Conservation (phyloP, 2,888 invertebrate genomes). For the Apodemia duryi region DNA sequence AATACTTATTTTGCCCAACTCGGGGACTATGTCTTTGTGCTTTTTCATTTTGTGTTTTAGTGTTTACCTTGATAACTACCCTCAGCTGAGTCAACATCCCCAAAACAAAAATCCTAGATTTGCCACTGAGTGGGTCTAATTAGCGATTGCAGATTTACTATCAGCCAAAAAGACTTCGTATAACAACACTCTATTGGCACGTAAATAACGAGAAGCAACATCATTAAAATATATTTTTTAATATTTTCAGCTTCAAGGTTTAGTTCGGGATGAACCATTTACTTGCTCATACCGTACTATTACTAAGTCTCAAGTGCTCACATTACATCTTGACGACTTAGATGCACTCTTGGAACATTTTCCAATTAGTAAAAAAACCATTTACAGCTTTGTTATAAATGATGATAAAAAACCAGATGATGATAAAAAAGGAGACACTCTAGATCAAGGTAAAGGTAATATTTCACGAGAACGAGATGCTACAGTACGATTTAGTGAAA, state of each 20-base stretch:
- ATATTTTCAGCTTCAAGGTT: constrained; percentile 51
- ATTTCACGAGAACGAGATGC: neutral
- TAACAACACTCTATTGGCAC: no score
- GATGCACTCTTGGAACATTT: constrained; percentile 53
- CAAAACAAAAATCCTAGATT: no score
- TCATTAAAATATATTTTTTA: neutral
- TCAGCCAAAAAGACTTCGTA: no score
- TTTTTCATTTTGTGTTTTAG: no score
- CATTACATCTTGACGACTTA: constrained; percentile 52
- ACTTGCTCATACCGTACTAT: constrained; percentile 49
- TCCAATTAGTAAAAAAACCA: constrained; percentile 44
- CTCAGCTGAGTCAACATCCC: no score
- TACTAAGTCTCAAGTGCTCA: constrained; percentile 52
- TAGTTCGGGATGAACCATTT: constrained; percentile 45
- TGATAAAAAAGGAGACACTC: constrained; percentile 12
- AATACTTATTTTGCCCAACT: no score
- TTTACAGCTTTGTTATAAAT: constrained; percentile 33
- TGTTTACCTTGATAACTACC: no score
- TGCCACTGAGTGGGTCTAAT: no score
- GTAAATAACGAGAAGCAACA: neutral
- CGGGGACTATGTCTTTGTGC: no score
- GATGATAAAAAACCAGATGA: constrained; percentile 20
- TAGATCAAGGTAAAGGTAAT: neutral
- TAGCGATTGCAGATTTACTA: no score
- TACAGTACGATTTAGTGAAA: neutral